Conservation (phyloP, 2,888 invertebrate species). For the Lithophane semibrunnea region DNA sequence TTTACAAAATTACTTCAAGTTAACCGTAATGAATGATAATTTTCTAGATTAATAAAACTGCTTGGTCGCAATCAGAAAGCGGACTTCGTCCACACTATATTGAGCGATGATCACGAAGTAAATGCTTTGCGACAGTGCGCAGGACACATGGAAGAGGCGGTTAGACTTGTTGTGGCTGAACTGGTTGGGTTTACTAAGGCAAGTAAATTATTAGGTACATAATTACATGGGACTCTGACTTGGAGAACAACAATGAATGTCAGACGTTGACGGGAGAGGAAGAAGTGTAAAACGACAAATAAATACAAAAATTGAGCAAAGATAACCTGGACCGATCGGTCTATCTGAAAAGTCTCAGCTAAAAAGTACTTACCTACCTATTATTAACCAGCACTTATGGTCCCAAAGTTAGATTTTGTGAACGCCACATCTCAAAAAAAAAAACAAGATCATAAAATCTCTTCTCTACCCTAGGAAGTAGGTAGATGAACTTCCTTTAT, state of each 20-base stretch:
- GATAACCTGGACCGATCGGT: not conserved
- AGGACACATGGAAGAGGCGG: conserved; percentile 70
- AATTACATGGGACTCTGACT: not conserved
- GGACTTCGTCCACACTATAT: conserved; percentile 81
- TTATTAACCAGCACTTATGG: not conserved
- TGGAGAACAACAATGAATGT: not conserved
- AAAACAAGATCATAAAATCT: not conserved
- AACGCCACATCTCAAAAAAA: not conserved
- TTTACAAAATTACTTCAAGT: not conserved
- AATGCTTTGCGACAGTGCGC: conserved; percentile 74
- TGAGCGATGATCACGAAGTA: conserved; percentile 80
- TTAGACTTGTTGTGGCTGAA: conserved; percentile 76
- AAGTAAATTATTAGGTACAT: conserved; percentile 16
- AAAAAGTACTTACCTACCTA: not conserved
- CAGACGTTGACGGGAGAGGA: not conserved
- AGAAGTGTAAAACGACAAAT: not conserved
- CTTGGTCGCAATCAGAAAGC: conserved; percentile 72
- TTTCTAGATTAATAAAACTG: conserved; percentile 76
- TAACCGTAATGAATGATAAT: conserved; percentile 20
- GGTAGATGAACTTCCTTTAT: not conserved
- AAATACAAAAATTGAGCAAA: not conserved
- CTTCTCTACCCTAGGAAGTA: not conserved
- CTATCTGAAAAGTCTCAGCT: not conserved
- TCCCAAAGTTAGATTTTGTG: not conserved
- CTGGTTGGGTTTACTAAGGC: conserved; percentile 83